Percentiles rank a stretch among this genome's conserved stretches.
phyloP scores from a whole-genome alignment of 2,888 invertebrate species.

The Erebia aethiops region DNA sequence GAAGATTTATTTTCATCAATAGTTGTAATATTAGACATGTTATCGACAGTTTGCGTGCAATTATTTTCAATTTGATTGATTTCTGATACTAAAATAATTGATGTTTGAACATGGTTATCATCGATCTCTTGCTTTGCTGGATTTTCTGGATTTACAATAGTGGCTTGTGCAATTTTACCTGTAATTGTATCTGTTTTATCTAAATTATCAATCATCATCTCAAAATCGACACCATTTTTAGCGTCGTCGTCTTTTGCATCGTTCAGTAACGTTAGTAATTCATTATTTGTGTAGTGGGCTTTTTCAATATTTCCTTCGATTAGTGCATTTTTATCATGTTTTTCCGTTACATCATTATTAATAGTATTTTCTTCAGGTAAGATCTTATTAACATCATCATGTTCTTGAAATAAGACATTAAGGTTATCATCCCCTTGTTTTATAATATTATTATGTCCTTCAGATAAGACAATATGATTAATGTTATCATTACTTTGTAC shows the following conservation, averaged over 20 bases:
- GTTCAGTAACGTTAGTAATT: conserved; percentile 33
- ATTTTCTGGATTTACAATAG: background rate
- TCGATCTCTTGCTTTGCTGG: background rate
- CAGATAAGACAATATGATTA: conserved; percentile 6
- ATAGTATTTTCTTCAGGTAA: background rate
- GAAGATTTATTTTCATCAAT: background rate
- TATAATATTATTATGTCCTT: background rate
- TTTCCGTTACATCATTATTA: background rate
- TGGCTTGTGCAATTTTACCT: background rate
- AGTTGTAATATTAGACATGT: background rate
- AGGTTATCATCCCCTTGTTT: background rate
- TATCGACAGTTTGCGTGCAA: background rate
- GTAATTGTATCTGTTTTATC: background rate
- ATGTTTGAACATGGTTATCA: background rate
- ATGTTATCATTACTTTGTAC: conserved; percentile 40
- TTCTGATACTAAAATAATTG: background rate
- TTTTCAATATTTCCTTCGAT: conserved; percentile 27
- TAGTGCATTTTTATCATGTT: background rate
- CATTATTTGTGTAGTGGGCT: conserved; percentile 38
- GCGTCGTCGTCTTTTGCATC: conserved; percentile 26
- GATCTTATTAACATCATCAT: background rate
- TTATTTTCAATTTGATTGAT: background rate
- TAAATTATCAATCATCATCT: background rate
- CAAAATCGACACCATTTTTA: background rate
- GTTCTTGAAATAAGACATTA: background rate